Evolutionary conservation across 2,888 invertebrate genomes (phyloP).

Genomic region (Tortrix viridana): DNA sequence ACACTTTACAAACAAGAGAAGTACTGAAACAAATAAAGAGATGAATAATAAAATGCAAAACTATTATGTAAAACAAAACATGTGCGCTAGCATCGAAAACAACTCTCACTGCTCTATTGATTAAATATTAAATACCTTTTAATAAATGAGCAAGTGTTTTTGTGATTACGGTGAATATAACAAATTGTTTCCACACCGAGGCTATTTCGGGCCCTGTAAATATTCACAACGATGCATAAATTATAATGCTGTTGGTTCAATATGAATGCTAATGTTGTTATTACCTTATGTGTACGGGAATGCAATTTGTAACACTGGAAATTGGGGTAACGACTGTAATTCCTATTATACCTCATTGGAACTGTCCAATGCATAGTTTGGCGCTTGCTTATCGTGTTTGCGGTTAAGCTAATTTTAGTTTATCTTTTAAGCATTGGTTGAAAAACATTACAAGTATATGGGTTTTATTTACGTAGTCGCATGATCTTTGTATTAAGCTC

Average conservation of each 20-base stretch:
- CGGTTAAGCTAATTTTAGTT: too few species aligned
- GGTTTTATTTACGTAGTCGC: too few species aligned
- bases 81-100: too few species aligned
- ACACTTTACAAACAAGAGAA: neutral
- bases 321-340: neutral
- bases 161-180: constrained; percentile 12
- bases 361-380: too few species aligned
- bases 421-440: too few species aligned
- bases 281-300: constrained; percentile 5
- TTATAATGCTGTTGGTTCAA: constrained; percentile 11
- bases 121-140: neutral
- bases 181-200: constrained; percentile 14
- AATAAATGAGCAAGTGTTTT: constrained; percentile 1
- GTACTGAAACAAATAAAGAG: neutral
- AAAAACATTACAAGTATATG: too few species aligned
- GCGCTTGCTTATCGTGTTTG: too few species aligned
- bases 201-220: constrained; percentile 2
- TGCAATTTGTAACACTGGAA: neutral
- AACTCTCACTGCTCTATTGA: neutral
- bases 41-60: neutral
- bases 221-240: constrained; percentile 31
- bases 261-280: constrained; percentile 35
- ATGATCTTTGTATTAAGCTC: too few species aligned
- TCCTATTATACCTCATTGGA: neutral
- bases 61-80: too few species aligned